phyloP scores from a whole-genome alignment of 2,113 vertebrate genomes.

The Centropus bengalensis region DNA sequence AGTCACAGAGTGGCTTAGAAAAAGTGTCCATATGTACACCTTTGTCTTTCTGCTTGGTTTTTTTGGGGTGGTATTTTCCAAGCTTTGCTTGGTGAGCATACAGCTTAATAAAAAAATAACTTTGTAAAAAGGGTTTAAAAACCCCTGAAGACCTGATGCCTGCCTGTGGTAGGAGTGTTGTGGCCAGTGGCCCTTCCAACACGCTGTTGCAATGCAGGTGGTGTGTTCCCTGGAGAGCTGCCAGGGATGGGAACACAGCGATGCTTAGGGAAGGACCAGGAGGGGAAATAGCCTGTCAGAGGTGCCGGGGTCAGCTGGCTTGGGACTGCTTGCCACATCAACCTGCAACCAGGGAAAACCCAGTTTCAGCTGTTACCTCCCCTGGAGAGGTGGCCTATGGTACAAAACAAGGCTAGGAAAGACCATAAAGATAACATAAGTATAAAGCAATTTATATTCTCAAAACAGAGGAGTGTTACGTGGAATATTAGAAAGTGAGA shows the following conservation, averaged over 20 bases:
- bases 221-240: conserved; percentile 24
- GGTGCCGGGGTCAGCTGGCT: background rate
- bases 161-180: background rate
- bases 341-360: background rate
- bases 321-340: background rate
- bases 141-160: background rate
- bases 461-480: background rate
- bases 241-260: background rate
- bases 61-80: background rate
- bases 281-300: background rate
- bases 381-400: background rate
- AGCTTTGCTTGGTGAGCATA: background rate
- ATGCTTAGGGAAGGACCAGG: conserved; percentile 6
- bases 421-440: background rate
- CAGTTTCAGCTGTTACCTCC: background rate
- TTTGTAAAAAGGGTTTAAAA: background rate
- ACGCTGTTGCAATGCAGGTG: background rate
- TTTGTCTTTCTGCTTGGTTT: background rate
- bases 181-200: background rate
- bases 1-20: background rate
- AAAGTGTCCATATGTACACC: background rate
- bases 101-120: background rate
- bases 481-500: background rate
- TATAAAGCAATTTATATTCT: background rate
- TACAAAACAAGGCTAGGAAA: background rate